Evolutionary conservation across 2,113 vertebrate species (phyloP).

Genomic region (Pogona vitticeps): DNA sequence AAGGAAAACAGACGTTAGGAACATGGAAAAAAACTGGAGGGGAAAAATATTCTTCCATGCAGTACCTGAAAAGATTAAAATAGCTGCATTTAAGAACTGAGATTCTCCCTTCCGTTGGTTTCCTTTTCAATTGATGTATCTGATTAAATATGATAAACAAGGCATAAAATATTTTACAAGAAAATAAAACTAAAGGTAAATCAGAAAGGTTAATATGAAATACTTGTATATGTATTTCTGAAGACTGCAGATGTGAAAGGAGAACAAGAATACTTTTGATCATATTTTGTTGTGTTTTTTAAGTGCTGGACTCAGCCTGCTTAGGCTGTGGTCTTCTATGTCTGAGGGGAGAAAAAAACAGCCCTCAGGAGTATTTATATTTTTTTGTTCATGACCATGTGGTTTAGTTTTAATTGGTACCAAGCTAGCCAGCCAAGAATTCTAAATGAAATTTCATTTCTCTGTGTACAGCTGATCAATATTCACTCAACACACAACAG

Average conservation of each 20-base stretch:
- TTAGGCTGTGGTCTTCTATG: neutral
- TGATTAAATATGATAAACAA: neutral
- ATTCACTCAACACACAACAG: slow-evolving; percentile 70
- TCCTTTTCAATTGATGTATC: neutral
- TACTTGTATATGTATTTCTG: neutral
- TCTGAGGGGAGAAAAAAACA: slow-evolving; percentile 22
- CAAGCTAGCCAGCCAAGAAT: slow-evolving; percentile 69
- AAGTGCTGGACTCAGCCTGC: slow-evolving; percentile 1
- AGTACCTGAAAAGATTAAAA: neutral
- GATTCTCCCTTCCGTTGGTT: neutral
- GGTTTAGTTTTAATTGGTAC: slow-evolving; percentile 71
- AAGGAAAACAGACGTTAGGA: neutral
- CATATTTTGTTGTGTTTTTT: neutral
- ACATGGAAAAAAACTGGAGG: fast-evolving
- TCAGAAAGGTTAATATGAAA: neutral
- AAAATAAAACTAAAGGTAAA: neutral
- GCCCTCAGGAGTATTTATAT: slow-evolving; percentile 41
- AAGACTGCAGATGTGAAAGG: neutral
- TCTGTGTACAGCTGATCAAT: slow-evolving; percentile 73
- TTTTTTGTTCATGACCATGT: slow-evolving; percentile 39
- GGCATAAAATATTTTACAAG: neutral
- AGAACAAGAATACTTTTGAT: neutral
- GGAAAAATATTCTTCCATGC: neutral
- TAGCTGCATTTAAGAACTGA: neutral
- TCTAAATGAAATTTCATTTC: slow-evolving; percentile 73